phyloP scores from a whole-genome alignment of 1,140 invertebrate species.

The Ceratitis capitata region DNA sequence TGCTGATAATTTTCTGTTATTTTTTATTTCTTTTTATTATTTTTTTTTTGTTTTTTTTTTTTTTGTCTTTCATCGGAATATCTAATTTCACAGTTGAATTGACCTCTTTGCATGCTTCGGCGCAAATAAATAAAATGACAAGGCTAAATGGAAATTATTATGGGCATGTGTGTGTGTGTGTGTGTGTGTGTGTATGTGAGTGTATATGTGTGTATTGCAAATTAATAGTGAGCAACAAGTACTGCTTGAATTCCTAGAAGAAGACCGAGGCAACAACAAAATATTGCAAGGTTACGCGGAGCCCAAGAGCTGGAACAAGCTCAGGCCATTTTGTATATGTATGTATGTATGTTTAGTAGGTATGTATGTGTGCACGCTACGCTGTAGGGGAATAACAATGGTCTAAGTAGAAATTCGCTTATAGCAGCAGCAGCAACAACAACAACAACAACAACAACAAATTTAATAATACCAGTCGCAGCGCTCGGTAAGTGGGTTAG shows the following conservation, averaged over 20 bases:
- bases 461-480: background rate
- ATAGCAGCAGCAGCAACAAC: too few relatives aligned
- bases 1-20: too few relatives aligned
- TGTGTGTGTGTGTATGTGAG: too few relatives aligned
- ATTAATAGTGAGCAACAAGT: background rate
- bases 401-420: background rate
- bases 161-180: too few relatives aligned
- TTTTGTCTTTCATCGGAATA: too few relatives aligned
- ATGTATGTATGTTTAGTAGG: too few relatives aligned
- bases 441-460: background rate
- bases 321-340: too few relatives aligned
- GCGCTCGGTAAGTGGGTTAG: background rate
- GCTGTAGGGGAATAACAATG: background rate
- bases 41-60: too few relatives aligned
- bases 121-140: background rate
- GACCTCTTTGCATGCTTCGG: background rate
- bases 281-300: background rate
- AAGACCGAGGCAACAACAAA: background rate
- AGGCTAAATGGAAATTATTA: too few relatives aligned
- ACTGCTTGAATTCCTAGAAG: background rate
- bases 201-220: background rate
- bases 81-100: conserved; percentile 1
- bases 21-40: too few relatives aligned
- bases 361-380: too few relatives aligned
- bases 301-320: too few relatives aligned